Evolutionary conservation across 2,113 vertebrate genomes (phyloP), one percentile per base, ranked within the genome.

Genomic region (Nyctereutes procyonoides): DNA sequence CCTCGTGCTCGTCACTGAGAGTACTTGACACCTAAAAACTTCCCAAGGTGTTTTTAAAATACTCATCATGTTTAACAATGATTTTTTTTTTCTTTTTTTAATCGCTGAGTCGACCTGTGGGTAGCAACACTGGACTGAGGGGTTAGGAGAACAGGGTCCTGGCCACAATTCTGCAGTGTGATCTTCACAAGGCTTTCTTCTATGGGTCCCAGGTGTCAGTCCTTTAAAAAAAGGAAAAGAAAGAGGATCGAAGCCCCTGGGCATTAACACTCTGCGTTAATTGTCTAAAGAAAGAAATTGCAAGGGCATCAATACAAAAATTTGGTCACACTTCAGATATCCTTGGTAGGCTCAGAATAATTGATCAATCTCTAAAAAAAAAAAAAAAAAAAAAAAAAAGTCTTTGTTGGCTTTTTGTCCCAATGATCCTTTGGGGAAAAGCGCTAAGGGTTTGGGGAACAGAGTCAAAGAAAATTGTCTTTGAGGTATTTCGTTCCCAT

Each of bases 341-440:
- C 24, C 15, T 86, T 88, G 55, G 35, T 17, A 84, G 38, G 16
- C 16, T 96, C 51, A 84, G 77, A 80, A 80, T 67, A 95, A 95
- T 38, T 53, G 32, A 62, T 22, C 28, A 60, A 43, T 89, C 7
- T 83, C 22, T 62, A 15, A 38, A 83, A 89, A 76, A 38, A 85
- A 93, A 96, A 15, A 38, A 83, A 89, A 76, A 38, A 85, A 93
- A 94, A 80, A 89, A 76, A 48, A 85, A 92, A 94, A 83, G 30
- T 58, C 26, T 0, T 90, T 95, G 43, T 76, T 79, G 71, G 12
- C 2, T 28, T 63, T 96, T 86, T 74, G 17, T 83, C 16, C 26
- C 48, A 71, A 26, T 88, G 79, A 73, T 26, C 22, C 60, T 95
- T 65, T 79, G 32, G 48, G 6, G 32, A 26, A 93, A 94, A 76